A percentile compares a stretch with the other conserved stretches of the same genome.
phyloP scores from a whole-genome alignment of 2,888 invertebrate genomes.

The Cetonia aurata region DNA sequence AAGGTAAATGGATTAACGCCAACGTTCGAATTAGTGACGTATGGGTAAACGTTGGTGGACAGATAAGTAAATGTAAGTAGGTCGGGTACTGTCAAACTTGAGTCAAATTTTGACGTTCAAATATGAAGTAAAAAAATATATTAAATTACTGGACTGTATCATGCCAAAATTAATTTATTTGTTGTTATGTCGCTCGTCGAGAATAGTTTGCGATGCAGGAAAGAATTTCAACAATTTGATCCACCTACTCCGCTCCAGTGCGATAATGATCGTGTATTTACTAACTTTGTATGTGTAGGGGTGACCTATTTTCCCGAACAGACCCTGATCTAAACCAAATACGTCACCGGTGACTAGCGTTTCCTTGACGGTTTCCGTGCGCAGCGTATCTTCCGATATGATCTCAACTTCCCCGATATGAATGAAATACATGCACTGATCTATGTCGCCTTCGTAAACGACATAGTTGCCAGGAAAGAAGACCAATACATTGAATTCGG shows the following conservation, averaged over 20 bases:
- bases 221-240: conserved; percentile 50
- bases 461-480: conserved; percentile 55
- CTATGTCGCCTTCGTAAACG: conserved; percentile 53
- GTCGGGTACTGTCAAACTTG: no score
- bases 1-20: no score
- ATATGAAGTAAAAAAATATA: not conserved
- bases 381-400: conserved; percentile 50
- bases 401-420: conserved; percentile 53
- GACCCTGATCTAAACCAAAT: conserved; percentile 53
- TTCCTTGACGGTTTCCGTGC: conserved; percentile 48
- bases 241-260: conserved; percentile 48
- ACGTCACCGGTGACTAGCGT: conserved; percentile 46
- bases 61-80: no score
- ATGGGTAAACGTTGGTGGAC: no score
- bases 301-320: conserved; percentile 50
- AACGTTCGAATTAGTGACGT: no score
- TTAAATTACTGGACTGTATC: not conserved
- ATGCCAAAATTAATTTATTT: not conserved
- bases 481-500: conserved; percentile 48
- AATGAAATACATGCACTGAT: conserved; percentile 57
- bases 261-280: conserved; percentile 47
- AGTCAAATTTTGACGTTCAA: no score
- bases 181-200: conserved; percentile 22
- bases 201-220: conserved; percentile 49
- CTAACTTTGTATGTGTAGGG: conserved; percentile 53